Conservation (phyloP, 2,888 invertebrate species). For the Eupithecia subfuscata region DNA sequence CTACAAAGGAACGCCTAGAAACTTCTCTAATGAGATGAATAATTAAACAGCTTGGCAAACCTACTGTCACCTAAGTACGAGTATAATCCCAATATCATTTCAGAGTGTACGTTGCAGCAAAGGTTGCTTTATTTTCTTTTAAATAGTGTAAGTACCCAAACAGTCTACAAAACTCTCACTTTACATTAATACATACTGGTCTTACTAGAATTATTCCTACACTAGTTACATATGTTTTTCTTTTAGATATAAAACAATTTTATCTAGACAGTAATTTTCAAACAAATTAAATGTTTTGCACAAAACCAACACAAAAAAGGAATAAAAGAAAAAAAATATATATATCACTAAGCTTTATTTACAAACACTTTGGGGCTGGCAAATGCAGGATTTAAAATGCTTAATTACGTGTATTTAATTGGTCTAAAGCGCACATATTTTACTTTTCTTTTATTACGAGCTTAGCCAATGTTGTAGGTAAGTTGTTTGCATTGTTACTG, state of each 20-base stretch:
- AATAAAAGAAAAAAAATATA: slow-evolving; percentile 42
- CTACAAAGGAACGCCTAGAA: slow-evolving; percentile 71
- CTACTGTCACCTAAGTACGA: slow-evolving; percentile 12
- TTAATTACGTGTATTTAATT: slow-evolving; percentile 54
- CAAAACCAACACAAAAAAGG: background rate
- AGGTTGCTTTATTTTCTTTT: background rate
- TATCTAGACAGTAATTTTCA: background rate
- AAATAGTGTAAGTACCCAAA: background rate
- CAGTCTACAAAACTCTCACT: too few species aligned
- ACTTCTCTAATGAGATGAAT: slow-evolving; percentile 82
- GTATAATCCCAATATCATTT: slow-evolving; percentile 13
- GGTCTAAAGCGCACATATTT: slow-evolving; percentile 45
- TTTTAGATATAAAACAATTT: background rate
- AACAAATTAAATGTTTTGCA: background rate
- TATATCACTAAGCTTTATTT: slow-evolving; percentile 52
- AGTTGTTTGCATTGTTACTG: slow-evolving; percentile 12
- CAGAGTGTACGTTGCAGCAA: background rate
- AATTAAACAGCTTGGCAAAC: slow-evolving; percentile 70
- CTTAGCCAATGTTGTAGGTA: slow-evolving; percentile 18
- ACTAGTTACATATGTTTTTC: background rate
- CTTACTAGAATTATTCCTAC: background rate
- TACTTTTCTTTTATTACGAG: slow-evolving; percentile 36
- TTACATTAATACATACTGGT: too few species aligned
- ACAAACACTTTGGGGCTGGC: slow-evolving; percentile 52
- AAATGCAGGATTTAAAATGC: slow-evolving; percentile 49